phyloP scores from a whole-genome alignment of 2,113 vertebrate species.

The Carollia perspicillata region DNA sequence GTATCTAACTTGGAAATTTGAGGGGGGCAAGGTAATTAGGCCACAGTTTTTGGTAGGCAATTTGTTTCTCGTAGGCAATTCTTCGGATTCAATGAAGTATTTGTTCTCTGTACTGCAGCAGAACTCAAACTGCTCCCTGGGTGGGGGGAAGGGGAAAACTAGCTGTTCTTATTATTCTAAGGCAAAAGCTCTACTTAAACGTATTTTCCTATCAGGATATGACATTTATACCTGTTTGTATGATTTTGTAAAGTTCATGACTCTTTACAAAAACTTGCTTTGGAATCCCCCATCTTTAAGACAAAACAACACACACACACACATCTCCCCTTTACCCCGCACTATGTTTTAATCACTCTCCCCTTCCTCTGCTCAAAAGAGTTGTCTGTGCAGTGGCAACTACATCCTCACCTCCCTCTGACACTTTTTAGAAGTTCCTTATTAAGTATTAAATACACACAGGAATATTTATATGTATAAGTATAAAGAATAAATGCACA shows the following conservation, averaged over 20 bases:
- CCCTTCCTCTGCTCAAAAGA: neutral
- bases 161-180: neutral
- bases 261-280: conserved; percentile 9
- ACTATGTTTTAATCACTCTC: neutral
- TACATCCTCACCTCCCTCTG: neutral
- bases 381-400: neutral
- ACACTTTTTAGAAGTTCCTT: conserved; percentile 28
- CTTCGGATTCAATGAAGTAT: neutral
- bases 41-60: neutral
- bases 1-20: neutral
- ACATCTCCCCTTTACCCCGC: neutral
- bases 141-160: neutral
- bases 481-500: conserved; percentile 36
- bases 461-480: neutral
- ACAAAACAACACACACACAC: neutral
- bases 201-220: conserved; percentile 13
- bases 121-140: neutral
- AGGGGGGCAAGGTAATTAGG: neutral
- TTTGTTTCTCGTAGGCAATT: neutral
- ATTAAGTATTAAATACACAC: neutral
- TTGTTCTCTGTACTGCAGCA: neutral
- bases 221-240: neutral
- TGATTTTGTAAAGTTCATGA: conserved; percentile 15
- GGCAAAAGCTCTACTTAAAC: conserved; percentile 10
- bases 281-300: conserved; percentile 5